Evolutionary conservation across 1,140 invertebrate genomes (phyloP), one percentile per base, ranked within the genome.

Genomic region (Orchestia grillus): DNA sequence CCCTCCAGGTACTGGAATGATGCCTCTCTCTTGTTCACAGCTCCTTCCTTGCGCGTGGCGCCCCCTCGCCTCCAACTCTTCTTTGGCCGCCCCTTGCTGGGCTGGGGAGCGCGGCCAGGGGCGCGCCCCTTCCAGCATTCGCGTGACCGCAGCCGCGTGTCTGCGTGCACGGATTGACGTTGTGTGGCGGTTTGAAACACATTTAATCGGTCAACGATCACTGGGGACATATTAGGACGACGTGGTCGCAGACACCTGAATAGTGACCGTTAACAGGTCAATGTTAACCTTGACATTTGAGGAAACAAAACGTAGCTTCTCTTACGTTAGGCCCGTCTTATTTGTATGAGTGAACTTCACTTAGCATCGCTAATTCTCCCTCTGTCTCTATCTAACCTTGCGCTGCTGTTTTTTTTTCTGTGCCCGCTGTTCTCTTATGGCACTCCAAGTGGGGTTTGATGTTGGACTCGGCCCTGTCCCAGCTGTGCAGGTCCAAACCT

Each of bases 1-100:
- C 99, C 96, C 98, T 99, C 97, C 99, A 99, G 98, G 99, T 97
- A 97, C 88, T 90, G 4, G 88, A 90, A 44, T 90, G 88, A 90
- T 77, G 62, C 62, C 62, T 77, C 62, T 77, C 11, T 36, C 62
- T 77, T 36, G 36, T 77, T 1, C 36, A 53, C 47, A 8, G 47
- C 47, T 53, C 47, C 47, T 53, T 53, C 47, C 47, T 36, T 77
- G 36, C 62, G 62, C 62, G 62, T 77, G 62, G 62, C 62, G 11
- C 62, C 28, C 62, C 28, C 1, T 77, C 28, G 19, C 6, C 47
- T 53, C 47, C 6, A 8, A 53, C 62, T 36, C 6, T 53, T 53
- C 47, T 53, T 8, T 53, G 47, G 47, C 47, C 19, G 47, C 6
- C 19, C 47, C 62, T 77, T 23, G 62, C 62, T 77, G 36, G 62